Conservation (phyloP, 2,113 vertebrate species). For the Dasyornis broadbenti region DNA sequence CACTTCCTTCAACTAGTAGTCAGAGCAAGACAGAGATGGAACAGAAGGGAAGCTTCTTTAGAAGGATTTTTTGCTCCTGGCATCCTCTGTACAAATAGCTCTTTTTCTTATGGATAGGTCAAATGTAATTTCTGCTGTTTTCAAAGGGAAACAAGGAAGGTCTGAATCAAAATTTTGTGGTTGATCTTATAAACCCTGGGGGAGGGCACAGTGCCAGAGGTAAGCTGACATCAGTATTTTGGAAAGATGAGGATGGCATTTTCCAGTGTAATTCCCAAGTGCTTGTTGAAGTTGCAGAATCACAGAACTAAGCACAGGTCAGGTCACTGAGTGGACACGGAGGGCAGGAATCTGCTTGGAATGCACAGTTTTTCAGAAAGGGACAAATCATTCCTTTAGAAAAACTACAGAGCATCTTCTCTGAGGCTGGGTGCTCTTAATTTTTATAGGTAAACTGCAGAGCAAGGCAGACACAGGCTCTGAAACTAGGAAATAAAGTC, state of each 20-base stretch:
- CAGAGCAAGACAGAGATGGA: not conserved
- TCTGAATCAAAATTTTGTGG: not conserved
- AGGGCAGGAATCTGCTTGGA: not conserved
- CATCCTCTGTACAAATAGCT: not conserved
- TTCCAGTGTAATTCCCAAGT: not conserved
- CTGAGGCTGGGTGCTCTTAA: not conserved
- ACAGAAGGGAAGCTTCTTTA: not conserved
- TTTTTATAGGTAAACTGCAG: not conserved
- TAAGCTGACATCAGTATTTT: not conserved
- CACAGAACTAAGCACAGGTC: not conserved
- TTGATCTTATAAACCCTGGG: not conserved
- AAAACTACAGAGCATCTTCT: not conserved
- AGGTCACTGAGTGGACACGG: not conserved
- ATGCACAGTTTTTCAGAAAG: not conserved
- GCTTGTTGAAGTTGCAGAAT: not conserved
- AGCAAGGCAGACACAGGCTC: not conserved
- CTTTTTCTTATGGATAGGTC: not conserved
- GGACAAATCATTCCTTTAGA: not conserved
- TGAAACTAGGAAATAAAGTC: not conserved
- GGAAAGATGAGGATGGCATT: not conserved
- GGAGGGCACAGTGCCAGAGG: not conserved
- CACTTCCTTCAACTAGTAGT: accelerated
- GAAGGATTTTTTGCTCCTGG: not conserved
- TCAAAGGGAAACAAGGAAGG: not conserved
- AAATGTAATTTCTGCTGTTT: not conserved